Conservation (phyloP, 2,113 vertebrate genomes). For the Accipiter cooperii region DNA sequence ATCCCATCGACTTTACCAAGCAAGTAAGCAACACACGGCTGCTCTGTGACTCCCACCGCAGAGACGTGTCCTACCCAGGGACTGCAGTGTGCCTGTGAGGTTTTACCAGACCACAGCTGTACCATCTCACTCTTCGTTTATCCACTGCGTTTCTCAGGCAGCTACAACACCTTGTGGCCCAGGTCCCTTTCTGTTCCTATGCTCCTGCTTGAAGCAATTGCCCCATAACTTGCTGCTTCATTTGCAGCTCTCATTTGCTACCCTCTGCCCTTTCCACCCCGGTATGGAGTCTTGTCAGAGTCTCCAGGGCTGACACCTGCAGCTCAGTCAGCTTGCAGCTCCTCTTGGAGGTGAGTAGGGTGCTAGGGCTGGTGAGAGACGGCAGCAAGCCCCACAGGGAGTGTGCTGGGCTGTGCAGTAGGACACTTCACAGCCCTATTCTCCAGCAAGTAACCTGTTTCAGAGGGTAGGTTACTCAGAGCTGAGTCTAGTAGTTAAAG, state of each 20-base stretch:
- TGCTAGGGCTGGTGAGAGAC: neutral
- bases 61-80: neutral
- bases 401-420: neutral
- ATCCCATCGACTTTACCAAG: neutral
- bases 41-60: neutral
- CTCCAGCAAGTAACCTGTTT: neutral
- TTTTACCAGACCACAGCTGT: neutral
- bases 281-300: neutral
- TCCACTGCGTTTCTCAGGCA: neutral
- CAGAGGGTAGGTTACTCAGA: neutral
- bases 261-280: neutral
- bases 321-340: neutral
- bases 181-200: neutral
- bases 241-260: neutral
- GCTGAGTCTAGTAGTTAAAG: neutral
- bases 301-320: neutral
- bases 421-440: neutral
- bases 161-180: neutral
- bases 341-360: neutral
- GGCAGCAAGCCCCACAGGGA: neutral
- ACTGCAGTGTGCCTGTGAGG: neutral
- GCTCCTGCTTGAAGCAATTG: neutral
- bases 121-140: neutral
- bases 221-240: neutral
- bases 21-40: rapidly evolving